These are phyloP conservation scores for Diaphora mendica DNA, from an alignment of 2,888 invertebrate species.

Conservation along the genomic window DNA sequence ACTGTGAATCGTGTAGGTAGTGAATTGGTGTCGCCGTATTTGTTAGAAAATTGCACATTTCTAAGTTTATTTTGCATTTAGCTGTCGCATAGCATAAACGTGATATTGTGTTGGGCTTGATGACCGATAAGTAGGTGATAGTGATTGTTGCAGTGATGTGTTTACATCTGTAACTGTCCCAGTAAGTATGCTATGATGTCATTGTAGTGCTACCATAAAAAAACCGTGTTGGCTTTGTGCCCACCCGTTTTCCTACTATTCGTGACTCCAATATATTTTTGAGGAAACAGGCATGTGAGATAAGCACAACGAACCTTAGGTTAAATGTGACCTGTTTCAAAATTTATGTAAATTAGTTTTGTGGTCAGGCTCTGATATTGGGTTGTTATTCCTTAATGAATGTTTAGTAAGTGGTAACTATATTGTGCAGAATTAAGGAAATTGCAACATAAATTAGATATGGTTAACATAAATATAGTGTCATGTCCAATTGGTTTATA, in stretches of 20 bases:
- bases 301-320: slow-evolving; percentile 74
- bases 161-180: slow-evolving; percentile 82
- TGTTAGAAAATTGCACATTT: slow-evolving; percentile 64
- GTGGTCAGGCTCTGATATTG: slow-evolving; percentile 42
- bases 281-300: slow-evolving; percentile 74
- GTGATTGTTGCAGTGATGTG: slow-evolving; percentile 77
- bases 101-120: slow-evolving; percentile 46
- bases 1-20: slow-evolving; percentile 77
- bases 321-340: slow-evolving; percentile 70
- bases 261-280: slow-evolving; percentile 73
- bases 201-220: slow-evolving; percentile 81
- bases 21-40: slow-evolving; percentile 76
- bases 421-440: slow-evolving; percentile 21
- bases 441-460: slow-evolving; percentile 28
- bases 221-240: slow-evolving; percentile 85
- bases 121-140: slow-evolving; percentile 60
- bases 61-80: slow-evolving; percentile 56
- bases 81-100: slow-evolving; percentile 56
- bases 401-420: neutral
- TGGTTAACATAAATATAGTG: neutral
- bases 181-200: slow-evolving; percentile 84
- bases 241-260: slow-evolving; percentile 83
- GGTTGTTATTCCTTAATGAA: neutral
- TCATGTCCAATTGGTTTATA: neutral
- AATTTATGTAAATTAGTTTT: slow-evolving; percentile 66